Conservation (phyloP, 1,140 invertebrate species). For the Drosophila baimaii region DNA sequence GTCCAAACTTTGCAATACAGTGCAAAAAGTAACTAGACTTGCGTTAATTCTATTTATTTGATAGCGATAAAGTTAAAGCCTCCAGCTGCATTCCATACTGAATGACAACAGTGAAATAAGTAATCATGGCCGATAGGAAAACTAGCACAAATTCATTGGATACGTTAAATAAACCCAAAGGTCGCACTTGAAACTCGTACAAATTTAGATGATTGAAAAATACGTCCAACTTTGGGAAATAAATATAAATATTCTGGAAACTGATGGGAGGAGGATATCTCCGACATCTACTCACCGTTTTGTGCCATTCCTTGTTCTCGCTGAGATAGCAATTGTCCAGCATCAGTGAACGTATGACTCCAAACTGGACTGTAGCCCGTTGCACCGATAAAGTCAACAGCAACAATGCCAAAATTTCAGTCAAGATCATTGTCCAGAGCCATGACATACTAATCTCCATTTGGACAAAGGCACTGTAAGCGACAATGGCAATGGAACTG, state of each 20-base stretch:
- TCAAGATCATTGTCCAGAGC: background rate
- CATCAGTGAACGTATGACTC: constrained; percentile 23
- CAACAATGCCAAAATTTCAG: constrained; percentile 26
- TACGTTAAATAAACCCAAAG: constrained; percentile 50
- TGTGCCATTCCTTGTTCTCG: constrained; percentile 41
- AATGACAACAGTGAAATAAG: constrained; percentile 51
- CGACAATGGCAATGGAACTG: constrained; percentile 1
- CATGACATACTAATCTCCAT: background rate
- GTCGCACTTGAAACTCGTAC: constrained; percentile 45
- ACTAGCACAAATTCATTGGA: constrained; percentile 53
- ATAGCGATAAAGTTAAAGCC: background rate
- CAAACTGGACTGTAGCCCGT: constrained; percentile 12
- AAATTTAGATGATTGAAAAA: constrained; percentile 45
- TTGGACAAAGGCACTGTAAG: constrained; percentile 17
- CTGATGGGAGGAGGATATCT: background rate
- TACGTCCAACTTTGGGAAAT: constrained; percentile 39
- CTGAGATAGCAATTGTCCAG: constrained; percentile 42
- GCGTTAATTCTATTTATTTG: no score
- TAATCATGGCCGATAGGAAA: constrained; percentile 52
- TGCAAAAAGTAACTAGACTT: no score
- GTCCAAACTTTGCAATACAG: no score
- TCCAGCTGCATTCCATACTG: constrained; percentile 37
- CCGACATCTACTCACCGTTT: constrained; percentile 13
- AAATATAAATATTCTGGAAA: background rate
- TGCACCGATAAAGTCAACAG: constrained; percentile 42